Evolutionary conservation across 2,888 invertebrate genomes (phyloP).

Genomic region (Protophormia terraenovae): DNA sequence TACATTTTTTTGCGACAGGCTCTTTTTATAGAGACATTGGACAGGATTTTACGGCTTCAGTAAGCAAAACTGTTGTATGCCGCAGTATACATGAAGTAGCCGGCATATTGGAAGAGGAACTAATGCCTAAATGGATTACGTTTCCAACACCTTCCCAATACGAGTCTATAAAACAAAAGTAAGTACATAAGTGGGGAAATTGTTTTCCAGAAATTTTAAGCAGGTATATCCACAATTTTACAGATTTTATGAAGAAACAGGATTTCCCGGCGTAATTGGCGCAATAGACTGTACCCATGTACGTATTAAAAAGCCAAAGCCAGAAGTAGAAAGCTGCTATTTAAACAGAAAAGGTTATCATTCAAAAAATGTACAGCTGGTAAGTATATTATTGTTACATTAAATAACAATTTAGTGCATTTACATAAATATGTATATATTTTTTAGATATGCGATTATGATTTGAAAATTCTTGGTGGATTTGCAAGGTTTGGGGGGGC

Average conservation of each 20-base stretch:
- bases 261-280: not conserved
- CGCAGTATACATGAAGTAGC: not conserved
- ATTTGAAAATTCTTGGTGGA: not conserved
- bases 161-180: not conserved
- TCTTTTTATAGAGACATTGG: slow-evolving; percentile 17
- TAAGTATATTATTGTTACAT: not conserved
- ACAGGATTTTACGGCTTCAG: not conserved
- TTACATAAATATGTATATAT: not conserved
- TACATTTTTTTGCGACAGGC: slow-evolving; percentile 22
- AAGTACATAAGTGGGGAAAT: not conserved
- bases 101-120: not conserved
- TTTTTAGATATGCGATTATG: not conserved
- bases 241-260: not conserved
- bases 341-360: not conserved
- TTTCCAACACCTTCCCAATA: not conserved
- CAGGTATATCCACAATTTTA: not conserved
- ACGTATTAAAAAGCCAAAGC: not conserved
- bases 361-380: not conserved
- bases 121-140: not conserved
- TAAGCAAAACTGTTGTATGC: not conserved
- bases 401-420: too few species aligned
- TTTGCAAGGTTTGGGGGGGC: not conserved
- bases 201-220: not conserved
- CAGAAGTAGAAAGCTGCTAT: not conserved
- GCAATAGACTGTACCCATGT: not conserved